phyloP scores from a whole-genome alignment of 2,113 vertebrate genomes.

The Coturnix japonica region DNA sequence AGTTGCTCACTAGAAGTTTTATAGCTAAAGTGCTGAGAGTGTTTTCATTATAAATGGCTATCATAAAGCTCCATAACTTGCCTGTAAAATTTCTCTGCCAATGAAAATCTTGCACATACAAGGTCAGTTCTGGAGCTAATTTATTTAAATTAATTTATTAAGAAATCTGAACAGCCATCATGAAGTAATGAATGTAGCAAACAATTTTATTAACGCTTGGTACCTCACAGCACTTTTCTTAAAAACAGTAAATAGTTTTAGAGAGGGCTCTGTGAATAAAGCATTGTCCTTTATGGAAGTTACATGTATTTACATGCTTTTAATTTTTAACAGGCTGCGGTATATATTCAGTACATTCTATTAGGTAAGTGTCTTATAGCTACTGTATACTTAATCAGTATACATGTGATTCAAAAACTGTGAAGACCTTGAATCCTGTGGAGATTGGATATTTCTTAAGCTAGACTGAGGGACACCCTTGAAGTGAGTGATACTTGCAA shows the following conservation, averaged over 20 bases:
- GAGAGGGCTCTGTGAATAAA: background rate
- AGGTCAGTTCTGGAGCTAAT: background rate
- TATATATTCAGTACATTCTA: background rate
- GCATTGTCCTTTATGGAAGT: background rate
- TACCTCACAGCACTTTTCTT: background rate
- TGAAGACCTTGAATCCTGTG: background rate
- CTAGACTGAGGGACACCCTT: background rate
- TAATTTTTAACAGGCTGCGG: background rate
- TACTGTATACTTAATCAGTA: background rate
- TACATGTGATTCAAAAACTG: background rate
- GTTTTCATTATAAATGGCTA: conserved; percentile 54
- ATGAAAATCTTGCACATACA: conserved; percentile 29
- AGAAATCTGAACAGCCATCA: conserved; percentile 24
- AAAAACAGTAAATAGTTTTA: background rate
- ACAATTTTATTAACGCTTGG: background rate
- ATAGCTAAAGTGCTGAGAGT: conserved; percentile 27
- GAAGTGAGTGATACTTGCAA: background rate
- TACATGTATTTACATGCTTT: background rate
- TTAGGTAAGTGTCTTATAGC: background rate
- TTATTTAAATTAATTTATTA: conserved; percentile 60
- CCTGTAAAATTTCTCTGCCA: conserved; percentile 46
- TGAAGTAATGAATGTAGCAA: conserved; percentile 24
- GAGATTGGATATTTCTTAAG: background rate
- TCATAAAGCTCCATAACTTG: conserved; percentile 45
- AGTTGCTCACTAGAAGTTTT: conserved; percentile 45